Percentiles rank a stretch among this genome's conserved stretches.
Conservation (phyloP, 2,113 vertebrate species). For the Zosterops borbonicus region DNA sequence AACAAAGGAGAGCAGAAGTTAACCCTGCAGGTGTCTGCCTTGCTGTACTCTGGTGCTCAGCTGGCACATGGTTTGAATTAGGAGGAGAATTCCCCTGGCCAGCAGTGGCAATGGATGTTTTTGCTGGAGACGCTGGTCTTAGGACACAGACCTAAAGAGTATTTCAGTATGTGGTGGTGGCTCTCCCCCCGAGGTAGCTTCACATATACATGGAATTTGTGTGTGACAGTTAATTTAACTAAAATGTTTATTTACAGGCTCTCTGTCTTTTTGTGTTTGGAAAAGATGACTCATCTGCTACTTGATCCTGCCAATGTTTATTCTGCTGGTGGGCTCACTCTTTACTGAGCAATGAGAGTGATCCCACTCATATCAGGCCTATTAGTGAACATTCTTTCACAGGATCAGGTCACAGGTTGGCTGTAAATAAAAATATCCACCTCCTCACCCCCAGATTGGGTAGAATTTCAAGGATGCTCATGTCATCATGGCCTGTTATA, state of each 20-base stretch:
- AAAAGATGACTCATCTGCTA: slow-evolving; percentile 43
- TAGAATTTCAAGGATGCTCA: neutral
- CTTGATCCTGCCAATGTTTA: slow-evolving; percentile 32
- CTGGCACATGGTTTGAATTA: neutral
- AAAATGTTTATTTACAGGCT: slow-evolving; percentile 34
- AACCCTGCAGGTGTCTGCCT: neutral
- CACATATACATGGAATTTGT: neutral
- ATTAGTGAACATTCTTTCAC: neutral
- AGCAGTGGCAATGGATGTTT: neutral
- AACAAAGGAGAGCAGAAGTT: neutral
- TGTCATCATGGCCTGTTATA: neutral
- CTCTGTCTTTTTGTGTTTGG: neutral
- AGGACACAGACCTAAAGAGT: neutral
- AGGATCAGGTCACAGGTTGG: neutral
- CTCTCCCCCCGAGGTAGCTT: neutral
- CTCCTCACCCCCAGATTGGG: neutral
- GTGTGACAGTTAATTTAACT: slow-evolving; percentile 22
- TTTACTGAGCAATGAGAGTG: neutral
- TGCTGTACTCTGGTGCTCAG: neutral
- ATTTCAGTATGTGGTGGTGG: accelerated
- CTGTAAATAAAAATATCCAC: slow-evolving; percentile 34
- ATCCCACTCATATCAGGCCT: neutral
- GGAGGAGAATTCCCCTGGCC: neutral
- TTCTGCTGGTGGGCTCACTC: slow-evolving; percentile 21
- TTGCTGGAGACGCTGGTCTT: neutral